Percentiles rank a stretch among this genome's conserved stretches.
Conservation (phyloP, 2,888 invertebrate species). For the Melieria omissa region DNA sequence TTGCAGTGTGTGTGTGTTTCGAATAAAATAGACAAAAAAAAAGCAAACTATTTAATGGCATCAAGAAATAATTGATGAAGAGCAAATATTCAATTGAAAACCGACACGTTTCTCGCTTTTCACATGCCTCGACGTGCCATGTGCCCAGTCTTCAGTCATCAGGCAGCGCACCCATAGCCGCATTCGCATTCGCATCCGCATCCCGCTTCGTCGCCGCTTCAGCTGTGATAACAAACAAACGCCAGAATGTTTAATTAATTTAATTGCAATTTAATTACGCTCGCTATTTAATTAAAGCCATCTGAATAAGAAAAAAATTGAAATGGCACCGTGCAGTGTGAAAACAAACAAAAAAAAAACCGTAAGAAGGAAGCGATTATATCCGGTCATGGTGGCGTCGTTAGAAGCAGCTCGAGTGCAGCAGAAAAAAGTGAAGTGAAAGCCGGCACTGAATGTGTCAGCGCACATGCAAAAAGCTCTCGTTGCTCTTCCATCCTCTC, state of each 20-base stretch:
- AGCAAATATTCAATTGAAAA: not conserved
- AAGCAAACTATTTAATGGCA: not conserved
- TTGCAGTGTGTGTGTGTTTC: not conserved
- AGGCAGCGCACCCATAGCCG: too few relatives aligned
- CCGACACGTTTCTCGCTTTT: not conserved
- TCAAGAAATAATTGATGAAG: not conserved
- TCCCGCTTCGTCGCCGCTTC: slow-evolving; percentile 20
- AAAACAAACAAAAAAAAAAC: slow-evolving; percentile 8
- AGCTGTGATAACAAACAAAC: slow-evolving; percentile 12
- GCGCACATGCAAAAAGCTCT: too few relatives aligned
- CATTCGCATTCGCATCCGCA: not conserved
- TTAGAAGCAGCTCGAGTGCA: too few relatives aligned
- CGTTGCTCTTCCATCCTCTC: not conserved
- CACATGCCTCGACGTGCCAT: too few relatives aligned
- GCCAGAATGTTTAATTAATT: slow-evolving; percentile 57
- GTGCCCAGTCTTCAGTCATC: too few relatives aligned
- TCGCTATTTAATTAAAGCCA: slow-evolving; percentile 62
- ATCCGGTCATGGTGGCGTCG: not conserved
- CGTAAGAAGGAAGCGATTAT: slow-evolving; percentile 6
- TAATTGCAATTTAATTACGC: slow-evolving; percentile 63
- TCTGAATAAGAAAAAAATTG: slow-evolving; percentile 43
- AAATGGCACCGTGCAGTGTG: slow-evolving; percentile 1
- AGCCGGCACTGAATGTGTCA: too few relatives aligned
- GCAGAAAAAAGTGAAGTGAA: too few relatives aligned
- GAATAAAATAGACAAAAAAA: not conserved